These are phyloP conservation scores for Apogon hyalosoma DNA, from an alignment of 2,797 vertebrate genomes.

Conservation along the genomic window DNA sequence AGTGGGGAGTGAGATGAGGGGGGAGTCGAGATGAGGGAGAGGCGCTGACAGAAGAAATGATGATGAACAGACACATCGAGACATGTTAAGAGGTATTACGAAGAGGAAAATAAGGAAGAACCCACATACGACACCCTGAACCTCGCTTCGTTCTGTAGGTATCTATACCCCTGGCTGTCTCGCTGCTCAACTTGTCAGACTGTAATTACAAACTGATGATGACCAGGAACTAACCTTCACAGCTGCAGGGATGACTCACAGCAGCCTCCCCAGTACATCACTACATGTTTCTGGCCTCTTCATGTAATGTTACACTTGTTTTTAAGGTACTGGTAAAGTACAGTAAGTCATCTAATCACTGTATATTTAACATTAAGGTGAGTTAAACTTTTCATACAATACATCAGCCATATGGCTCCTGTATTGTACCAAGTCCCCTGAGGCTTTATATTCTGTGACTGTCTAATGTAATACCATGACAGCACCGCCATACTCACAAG, in stretches of 20 bases:
- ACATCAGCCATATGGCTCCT: conserved; percentile 23
- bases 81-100: conserved; percentile 25
- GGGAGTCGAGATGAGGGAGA: conserved; percentile 24
- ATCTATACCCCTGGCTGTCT: conserved; percentile 22
- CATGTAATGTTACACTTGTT: too few species aligned
- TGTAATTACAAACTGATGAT: conserved; percentile 41
- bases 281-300: not conserved
- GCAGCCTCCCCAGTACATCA: not conserved
- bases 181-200: conserved; percentile 24
- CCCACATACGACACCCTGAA: conserved; percentile 5
- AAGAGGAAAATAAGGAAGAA: conserved; percentile 24
- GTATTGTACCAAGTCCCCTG: conserved; percentile 1
- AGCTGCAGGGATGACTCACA: conserved; percentile 3
- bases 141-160: conserved; percentile 23
- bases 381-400: not conserved
- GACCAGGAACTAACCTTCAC: conserved; percentile 32
- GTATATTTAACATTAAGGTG: not conserved
- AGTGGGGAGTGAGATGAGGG: conserved; percentile 16
- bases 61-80: conserved; percentile 58
- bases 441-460: not conserved
- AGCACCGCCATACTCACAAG: not conserved
- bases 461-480: conserved; percentile 25
- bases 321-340: too few species aligned
- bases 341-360: too few species aligned
- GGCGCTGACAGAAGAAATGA: conserved; percentile 52